Evolutionary conservation across 2,113 vertebrate genomes (phyloP), one percentile per base, ranked within the genome.

Genomic region (Chamaetylas fuelleborni): DNA sequence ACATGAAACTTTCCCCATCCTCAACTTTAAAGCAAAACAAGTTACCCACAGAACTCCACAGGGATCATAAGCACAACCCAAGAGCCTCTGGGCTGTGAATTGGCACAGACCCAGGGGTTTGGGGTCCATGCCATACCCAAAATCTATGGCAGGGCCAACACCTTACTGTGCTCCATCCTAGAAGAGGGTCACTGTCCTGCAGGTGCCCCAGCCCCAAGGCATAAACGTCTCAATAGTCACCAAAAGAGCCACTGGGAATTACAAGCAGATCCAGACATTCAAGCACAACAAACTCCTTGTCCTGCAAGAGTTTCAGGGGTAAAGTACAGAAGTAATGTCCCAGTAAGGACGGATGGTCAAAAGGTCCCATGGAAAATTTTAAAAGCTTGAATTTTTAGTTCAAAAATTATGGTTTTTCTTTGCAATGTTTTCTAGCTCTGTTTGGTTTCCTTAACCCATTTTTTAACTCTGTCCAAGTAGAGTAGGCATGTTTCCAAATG

Each of bases 181-280:
- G 48, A 36, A n/a, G 13, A 67, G 11, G 12, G 24, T 42, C 42
- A 22, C 19, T 23, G 22, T 17, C 0, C 0, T 57, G 26, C 26
- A 40, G 10, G 19, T 51, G n/a, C 31, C 64, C 29, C 40, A 45
- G 19, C 38, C 38, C 20, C 38, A 83, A 40, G 66, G 50, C 24
- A 62, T 26, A 61, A 61, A 45, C 1, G 3, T 3, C 58, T 28
- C 60, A 65, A 3, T 5, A 38, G 11, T 19, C 54, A 54, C 19
- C 23, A 47, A 66, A 14, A 15, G 19, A 57, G 16, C 14, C 2
- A 0, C 50, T 61, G 72, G 48, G 61, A 80, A 57, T 2, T 20
- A 18, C 9, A 11, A 8, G 34, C 19, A 66, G 38, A 28, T 47
- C 26, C 24, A 53, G 15, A 66, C 19, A 19, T 42, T 81, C 62